These are phyloP conservation scores for Coccyzus lansbergi DNA, from an alignment of 2,797 vertebrate genomes.

Conservation along the genomic window DNA sequence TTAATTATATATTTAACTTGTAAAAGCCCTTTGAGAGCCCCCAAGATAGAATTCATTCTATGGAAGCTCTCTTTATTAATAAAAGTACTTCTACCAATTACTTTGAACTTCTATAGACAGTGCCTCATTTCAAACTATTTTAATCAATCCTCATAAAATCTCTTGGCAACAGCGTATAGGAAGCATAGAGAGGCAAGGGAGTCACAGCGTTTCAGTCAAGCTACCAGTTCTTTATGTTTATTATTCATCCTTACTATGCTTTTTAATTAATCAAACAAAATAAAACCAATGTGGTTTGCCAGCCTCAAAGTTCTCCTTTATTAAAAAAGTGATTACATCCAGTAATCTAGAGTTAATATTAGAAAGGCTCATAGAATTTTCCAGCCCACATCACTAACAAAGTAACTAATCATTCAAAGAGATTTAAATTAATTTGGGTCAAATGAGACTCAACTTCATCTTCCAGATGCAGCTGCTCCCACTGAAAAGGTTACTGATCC, in stretches of 20 bases:
- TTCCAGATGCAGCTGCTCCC: constrained; percentile 54
- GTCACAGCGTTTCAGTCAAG: not conserved
- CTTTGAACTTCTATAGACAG: constrained; percentile 57
- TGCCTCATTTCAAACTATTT: constrained; percentile 54
- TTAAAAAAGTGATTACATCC: constrained; percentile 49
- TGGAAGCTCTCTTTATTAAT: constrained; percentile 59
- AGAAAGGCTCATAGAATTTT: constrained; percentile 23
- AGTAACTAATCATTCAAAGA: constrained; percentile 36
- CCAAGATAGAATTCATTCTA: constrained; percentile 41
- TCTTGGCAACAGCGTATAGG: constrained; percentile 36
- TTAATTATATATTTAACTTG: constrained; percentile 68
- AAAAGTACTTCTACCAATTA: constrained; percentile 57
- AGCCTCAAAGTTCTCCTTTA: constrained; percentile 26
- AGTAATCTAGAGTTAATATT: constrained; percentile 41
- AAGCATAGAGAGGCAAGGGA: constrained; percentile 16
- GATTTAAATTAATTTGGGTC: constrained; percentile 56
- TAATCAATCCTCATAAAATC: constrained; percentile 66
- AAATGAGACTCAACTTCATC: constrained; percentile 28
- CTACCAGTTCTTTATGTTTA: constrained; percentile 33
- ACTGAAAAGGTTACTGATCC: not conserved
- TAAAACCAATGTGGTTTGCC: not conserved
- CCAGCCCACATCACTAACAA: not conserved
- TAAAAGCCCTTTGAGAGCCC: constrained; percentile 56
- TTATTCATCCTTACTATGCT: constrained; percentile 19
- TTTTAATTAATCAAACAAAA: constrained; percentile 60